Conservation (phyloP, 2,797 vertebrate species). For the Gallinago stenura region DNA sequence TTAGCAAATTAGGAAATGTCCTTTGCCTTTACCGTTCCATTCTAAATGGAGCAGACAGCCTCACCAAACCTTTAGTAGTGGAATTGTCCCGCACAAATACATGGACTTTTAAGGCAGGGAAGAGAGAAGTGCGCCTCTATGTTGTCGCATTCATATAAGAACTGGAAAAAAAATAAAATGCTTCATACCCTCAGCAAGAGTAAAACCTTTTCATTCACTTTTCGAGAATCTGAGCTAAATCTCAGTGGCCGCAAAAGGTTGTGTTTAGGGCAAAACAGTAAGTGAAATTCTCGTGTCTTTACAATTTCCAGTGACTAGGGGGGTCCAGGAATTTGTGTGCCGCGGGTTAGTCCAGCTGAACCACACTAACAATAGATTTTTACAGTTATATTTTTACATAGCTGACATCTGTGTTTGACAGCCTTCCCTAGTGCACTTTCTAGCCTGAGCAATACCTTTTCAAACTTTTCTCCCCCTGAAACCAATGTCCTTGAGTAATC, state of each 20-base stretch:
- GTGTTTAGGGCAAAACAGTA: neutral
- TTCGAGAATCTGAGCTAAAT: neutral
- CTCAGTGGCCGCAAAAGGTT: neutral
- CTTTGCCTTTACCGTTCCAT: neutral
- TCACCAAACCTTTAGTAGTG: neutral
- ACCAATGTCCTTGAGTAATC: neutral
- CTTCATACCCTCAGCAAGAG: neutral
- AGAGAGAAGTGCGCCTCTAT: neutral
- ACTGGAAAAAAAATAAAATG: neutral
- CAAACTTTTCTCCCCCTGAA: neutral
- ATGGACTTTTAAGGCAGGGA: neutral
- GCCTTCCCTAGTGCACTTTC: neutral
- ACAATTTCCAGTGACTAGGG: neutral
- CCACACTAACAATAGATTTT: neutral
- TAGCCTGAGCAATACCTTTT: neutral
- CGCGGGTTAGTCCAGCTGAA: neutral
- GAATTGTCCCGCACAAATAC: neutral
- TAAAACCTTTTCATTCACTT: neutral
- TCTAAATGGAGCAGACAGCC: neutral
- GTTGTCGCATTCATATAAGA: neutral
- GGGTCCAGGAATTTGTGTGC: neutral
- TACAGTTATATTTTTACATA: neutral
- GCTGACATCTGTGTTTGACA: neutral
- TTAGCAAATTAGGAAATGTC: slow-evolving; percentile 18
- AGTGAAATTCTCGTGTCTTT: neutral